Evolutionary conservation across 2,888 invertebrate species (phyloP).

Genomic region (Ypsolopha scabrella): DNA sequence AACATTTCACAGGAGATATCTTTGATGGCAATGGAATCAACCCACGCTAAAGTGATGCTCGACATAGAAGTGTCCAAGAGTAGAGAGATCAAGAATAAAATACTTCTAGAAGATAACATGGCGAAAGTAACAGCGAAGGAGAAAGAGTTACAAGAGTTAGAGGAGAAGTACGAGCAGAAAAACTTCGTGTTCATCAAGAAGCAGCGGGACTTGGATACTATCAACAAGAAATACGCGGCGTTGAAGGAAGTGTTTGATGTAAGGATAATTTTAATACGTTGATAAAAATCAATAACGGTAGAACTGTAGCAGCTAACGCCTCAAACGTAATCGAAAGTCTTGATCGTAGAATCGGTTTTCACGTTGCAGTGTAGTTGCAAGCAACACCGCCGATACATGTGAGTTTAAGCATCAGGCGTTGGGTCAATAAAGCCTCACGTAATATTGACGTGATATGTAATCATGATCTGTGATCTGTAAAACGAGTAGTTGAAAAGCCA

Average conservation of each 20-base stretch:
- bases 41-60: constrained; percentile 65
- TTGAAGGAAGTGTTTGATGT: constrained; percentile 58
- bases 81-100: constrained; percentile 42
- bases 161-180: constrained; percentile 42
- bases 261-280: constrained; percentile 13
- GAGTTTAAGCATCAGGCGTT: too few relatives aligned
- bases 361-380: too few relatives aligned
- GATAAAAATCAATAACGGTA: too few relatives aligned
- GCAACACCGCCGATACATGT: too few relatives aligned
- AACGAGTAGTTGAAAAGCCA: too few relatives aligned
- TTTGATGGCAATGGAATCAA: constrained; percentile 66
- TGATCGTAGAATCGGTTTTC: too few relatives aligned
- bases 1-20: constrained; percentile 55
- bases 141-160: constrained; percentile 35
- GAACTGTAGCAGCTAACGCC: neutral
- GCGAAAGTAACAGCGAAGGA: constrained; percentile 38
- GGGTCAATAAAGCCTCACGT: too few relatives aligned
- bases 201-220: constrained; percentile 48
- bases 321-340: neutral
- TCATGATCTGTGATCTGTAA: too few relatives aligned
- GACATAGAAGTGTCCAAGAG: constrained; percentile 69
- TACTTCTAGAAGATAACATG: constrained; percentile 32
- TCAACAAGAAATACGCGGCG: constrained; percentile 36
- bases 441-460: too few relatives aligned
- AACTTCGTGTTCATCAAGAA: constrained; percentile 35